Base-by-base conservation (phyloP, 2,797 vertebrate species). In the Dermochelys coriacea region DNA sequence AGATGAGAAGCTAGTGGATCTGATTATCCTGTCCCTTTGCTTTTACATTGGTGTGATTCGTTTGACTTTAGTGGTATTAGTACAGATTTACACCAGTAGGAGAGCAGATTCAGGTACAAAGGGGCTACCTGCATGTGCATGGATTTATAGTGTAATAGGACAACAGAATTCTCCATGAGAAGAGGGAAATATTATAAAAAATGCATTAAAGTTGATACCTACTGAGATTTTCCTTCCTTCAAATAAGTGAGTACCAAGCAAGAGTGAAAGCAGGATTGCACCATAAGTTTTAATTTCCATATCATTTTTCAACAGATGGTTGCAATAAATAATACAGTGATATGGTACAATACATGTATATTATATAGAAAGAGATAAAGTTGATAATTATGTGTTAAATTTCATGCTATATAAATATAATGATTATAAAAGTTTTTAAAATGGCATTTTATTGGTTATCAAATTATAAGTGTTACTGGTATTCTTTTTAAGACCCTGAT, bases 21-120 rank as follows among this genome's bases (percentile, higher is more conserved):
- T 1, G 7, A 1, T 27, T 16, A 8, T 12, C 5, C 5, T 1
- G 9, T 1, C 2, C 8, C 18, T 0, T 6, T 2, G 8, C 19
- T 74, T 82, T 82, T 75, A 14, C 49, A 0, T 5, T 3, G 21
- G 19, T 87, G 34, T 45, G 2, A 1, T 19, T 54, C 23, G 29
- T 25, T 21, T 16, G 59, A 0, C 1, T 0, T 12, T 45, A 4
- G 0, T 3, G 12, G 29, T 0, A 0, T 50, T 54, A 11, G 23
- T 84, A 14, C 4, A 14, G 4, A 0, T 49, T 51, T 49, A 11
- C 34, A n/a, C 51, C 41, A 54, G 10, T 37, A n/a, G 8, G 47
- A 19, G 8, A 90, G 21, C 57, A 18, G 29, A 1, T n/a, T 50
- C 9, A 21, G 64, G 64, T n/a, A 68, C 5, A 68, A 23, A 68